Evolutionary conservation across 2,888 invertebrate genomes (phyloP), one percentile per base, ranked within the genome.

Genomic region (Marronus borbonicus): DNA sequence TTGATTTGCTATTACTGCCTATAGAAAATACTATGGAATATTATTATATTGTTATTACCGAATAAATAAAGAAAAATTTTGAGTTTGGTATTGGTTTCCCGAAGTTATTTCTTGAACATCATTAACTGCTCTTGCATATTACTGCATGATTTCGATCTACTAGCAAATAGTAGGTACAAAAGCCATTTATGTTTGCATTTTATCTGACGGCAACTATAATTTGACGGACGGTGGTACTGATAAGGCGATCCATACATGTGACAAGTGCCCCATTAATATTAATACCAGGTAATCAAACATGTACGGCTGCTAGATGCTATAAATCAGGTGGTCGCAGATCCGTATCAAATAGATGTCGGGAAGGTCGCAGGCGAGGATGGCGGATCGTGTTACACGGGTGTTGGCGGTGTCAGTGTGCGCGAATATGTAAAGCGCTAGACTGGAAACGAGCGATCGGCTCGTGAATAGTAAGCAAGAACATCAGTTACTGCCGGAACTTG

Each of bases 401-500:
- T 49, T 24, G 8, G 24, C 8, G 49, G 66, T 44, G 24, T 24
- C 17, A 14, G 66, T 8, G 49, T 49, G 49, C 24, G 66, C 49
- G 66, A 79, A 76, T 81, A 81, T 81, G 81, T 80, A 81, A 81
- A 81, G 68, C 80, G 78, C n/a, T 52, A 52, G 80, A 78, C 74
- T 74, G 76, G 78, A 66, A 79, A 78, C 78, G 78, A 80, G 78
- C 82, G 83, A 82, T 82, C 82, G 80, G 75, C 81, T 81, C 76
- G 80, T 81, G 83, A 82, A 83, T 83, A 83, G 80, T 80, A 82
- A 82, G 81, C 81, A 80, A 79, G 80, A 80, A 81, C 81, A 83
- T 83, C 82, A 82, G 82, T 83, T 82, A 28, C 81, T 81, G 80
- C 81, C 81, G 74, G 78, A 69, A 76, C 75, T 76, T 78, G 74